Conservation (phyloP, 2,888 invertebrate genomes). For the Oligia strigilis region DNA sequence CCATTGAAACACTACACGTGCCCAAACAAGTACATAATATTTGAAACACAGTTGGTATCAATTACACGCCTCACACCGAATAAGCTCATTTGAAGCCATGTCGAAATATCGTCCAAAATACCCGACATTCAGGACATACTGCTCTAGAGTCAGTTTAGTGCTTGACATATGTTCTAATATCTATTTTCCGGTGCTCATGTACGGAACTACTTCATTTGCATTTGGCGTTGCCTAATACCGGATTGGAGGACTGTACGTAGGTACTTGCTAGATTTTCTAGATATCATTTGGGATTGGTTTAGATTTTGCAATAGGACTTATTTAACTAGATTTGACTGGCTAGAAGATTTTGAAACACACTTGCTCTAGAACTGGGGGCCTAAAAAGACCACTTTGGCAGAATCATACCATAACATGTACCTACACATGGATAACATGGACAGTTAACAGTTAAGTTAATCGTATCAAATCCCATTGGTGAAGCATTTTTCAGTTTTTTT, state of each 20-base stretch:
- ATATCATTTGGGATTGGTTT: conserved; percentile 23
- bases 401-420: too few species aligned
- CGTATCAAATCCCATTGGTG: too few species aligned
- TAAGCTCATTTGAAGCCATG: conserved; percentile 36
- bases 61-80: conserved; percentile 32
- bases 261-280: conserved; percentile 26
- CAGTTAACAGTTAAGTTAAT: too few species aligned
- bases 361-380: not conserved
- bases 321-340: not conserved
- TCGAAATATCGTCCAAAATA: conserved; percentile 25
- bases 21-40: conserved; percentile 3
- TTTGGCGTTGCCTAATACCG: conserved; percentile 35
- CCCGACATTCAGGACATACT: conserved; percentile 31
- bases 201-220: conserved; percentile 46
- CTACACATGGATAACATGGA: too few species aligned
- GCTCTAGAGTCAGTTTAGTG: conserved; percentile 30
- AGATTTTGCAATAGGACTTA: not conserved
- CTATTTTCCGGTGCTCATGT: conserved; percentile 48
- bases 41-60: conserved; percentile 30
- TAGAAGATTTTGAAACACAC: conserved; percentile 9
- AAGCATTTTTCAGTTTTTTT: too few species aligned
- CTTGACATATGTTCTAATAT: conserved; percentile 37
- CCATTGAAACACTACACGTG: conserved; percentile 24
- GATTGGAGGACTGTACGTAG: conserved; percentile 14
- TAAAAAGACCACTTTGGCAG: too few species aligned